A percentile compares a stretch with the other conserved stretches of the same genome.
Conservation (phyloP, 2,888 invertebrate genomes). For the Lamproptera curius region DNA sequence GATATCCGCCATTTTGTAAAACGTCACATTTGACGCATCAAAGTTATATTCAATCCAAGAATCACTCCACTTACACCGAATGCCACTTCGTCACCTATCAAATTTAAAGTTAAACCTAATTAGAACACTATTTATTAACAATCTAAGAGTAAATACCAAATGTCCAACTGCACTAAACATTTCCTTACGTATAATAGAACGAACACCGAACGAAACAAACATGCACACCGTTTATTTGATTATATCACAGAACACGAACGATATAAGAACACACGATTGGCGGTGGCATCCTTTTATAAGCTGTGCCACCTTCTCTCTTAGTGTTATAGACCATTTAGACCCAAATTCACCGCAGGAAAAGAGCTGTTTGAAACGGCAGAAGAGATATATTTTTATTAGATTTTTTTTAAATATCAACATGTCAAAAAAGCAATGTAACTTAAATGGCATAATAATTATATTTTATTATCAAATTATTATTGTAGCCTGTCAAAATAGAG, state of each 20-base stretch:
- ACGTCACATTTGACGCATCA: neutral
- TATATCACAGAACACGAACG: slow-evolving; percentile 50
- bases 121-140: slow-evolving; percentile 14
- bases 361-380: no score
- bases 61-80: slow-evolving; percentile 11
- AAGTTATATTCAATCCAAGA: no score
- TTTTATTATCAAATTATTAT: no score
- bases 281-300: neutral
- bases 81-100: slow-evolving; percentile 5
- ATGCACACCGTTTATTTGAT: slow-evolving; percentile 8
- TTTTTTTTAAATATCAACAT: no score
- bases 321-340: no score
- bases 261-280: slow-evolving; percentile 34
- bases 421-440: no score
- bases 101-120: slow-evolving; percentile 15
- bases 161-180: slow-evolving; percentile 18
- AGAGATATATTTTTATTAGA: no score
- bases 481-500: no score
- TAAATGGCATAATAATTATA: no score
- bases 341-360: no score
- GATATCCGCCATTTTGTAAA: no score
- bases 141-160: slow-evolving; percentile 25
- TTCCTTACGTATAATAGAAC: slow-evolving; percentile 10
- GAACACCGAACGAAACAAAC: slow-evolving; percentile 19
- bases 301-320: neutral